Conservation (phyloP, 2,888 invertebrate genomes). For the Apeira syringaria region DNA sequence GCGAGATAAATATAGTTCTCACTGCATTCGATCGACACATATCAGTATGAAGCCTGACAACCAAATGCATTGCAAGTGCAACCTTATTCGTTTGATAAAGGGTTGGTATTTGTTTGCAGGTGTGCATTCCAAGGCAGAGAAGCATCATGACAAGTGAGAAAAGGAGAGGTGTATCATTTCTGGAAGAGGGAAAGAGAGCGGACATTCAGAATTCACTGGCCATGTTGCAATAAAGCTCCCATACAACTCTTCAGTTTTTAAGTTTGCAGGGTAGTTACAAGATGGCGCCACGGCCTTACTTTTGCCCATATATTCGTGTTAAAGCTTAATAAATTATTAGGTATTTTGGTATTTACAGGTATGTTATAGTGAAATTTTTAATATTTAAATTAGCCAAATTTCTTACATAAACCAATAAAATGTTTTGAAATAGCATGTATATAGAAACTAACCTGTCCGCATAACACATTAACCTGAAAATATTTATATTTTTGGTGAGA, state of each 20-base stretch:
- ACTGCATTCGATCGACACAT: conserved; percentile 66
- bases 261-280: conserved; percentile 56
- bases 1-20: conserved; percentile 69
- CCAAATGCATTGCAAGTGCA: conserved; percentile 73
- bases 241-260: conserved; percentile 49
- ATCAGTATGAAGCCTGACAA: conserved; percentile 49
- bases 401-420: too few relatives aligned
- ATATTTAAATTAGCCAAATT: too few relatives aligned
- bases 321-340: too few relatives aligned
- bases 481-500: too few relatives aligned
- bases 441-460: too few relatives aligned
- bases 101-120: conserved; percentile 60
- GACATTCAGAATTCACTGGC: conserved; percentile 53
- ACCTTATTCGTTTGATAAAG: conserved; percentile 59
- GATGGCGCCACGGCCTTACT: conserved; percentile 66
- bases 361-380: too few relatives aligned
- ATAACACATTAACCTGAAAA: too few relatives aligned
- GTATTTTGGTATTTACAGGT: too few relatives aligned
- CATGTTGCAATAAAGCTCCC: conserved; percentile 62
- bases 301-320: conserved; percentile 27
- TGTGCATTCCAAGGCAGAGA: conserved; percentile 50
- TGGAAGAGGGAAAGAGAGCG: conserved; percentile 52
- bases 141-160: conserved; percentile 47
- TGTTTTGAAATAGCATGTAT: too few relatives aligned
- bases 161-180: conserved; percentile 44